These are phyloP conservation scores for human DNA, from an alignment of 2,113 vertebrate species.

Conservation along the genomic window DNA sequence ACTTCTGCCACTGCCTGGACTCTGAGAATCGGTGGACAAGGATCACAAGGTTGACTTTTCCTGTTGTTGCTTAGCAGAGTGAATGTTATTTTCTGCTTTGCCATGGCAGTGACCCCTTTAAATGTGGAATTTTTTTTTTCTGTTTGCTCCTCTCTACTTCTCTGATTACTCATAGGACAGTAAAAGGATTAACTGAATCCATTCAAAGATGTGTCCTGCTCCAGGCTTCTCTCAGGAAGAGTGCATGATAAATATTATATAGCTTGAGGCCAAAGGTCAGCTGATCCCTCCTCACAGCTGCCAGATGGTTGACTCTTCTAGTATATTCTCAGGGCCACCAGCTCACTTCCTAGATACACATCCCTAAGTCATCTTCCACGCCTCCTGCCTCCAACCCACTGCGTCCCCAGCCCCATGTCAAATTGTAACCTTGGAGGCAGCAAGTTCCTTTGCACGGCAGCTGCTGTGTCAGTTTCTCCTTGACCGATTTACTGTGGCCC, in stretches of 20 bases:
- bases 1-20: background rate
- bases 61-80: background rate
- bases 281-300: background rate
- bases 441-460: background rate
- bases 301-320: background rate
- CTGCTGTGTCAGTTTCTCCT: background rate
- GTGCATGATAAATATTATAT: conserved; percentile 48
- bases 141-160: background rate
- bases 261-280: conserved; percentile 48
- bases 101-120: conserved; percentile 30
- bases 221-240: conserved; percentile 51
- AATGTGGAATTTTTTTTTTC: background rate
- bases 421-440: background rate
- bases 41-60: background rate
- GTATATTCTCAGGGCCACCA: background rate
- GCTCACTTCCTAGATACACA: background rate
- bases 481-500: background rate
- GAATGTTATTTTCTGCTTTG: conserved; percentile 21
- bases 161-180: conserved; percentile 47
- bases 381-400: background rate
- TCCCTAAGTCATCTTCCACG: background rate
- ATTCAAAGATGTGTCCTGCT: background rate
- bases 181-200: conserved; percentile 53
- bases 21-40: background rate
- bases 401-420: background rate